Conservation (phyloP, 2,113 vertebrate species). For the Cyprinus carpio region DNA sequence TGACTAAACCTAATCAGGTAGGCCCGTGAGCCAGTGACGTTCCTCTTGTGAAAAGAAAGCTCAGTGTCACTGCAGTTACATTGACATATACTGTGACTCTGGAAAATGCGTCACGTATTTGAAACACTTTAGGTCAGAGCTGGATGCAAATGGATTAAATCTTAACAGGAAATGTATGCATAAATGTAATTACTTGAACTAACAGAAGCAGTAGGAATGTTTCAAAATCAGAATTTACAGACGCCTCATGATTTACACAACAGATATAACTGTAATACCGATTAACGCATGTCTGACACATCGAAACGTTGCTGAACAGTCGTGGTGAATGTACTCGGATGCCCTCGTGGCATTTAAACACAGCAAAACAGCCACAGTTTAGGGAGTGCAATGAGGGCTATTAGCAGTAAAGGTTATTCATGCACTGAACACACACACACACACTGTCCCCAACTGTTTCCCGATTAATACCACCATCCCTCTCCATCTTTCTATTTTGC, state of each 20-base stretch:
- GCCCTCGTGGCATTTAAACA: constrained; percentile 32
- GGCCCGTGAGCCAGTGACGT: constrained; percentile 38
- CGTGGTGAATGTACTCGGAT: constrained; percentile 10
- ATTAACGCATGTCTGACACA: neutral
- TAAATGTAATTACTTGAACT: neutral
- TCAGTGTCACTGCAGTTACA: constrained; percentile 24
- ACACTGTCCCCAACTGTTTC: constrained; percentile 61
- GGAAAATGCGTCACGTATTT: constrained; percentile 13
- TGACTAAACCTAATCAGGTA: constrained; percentile 51
- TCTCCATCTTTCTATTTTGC: constrained; percentile 77
- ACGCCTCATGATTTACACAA: neutral
- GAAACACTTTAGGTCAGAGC: neutral
- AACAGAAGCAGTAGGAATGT: neutral
- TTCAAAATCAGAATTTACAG: neutral
- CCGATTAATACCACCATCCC: constrained; percentile 68
- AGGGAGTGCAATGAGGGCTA: constrained; percentile 61
- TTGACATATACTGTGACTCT: constrained; percentile 41
- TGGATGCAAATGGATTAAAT: neutral
- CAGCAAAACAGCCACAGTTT: constrained; percentile 58
- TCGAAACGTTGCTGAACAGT: neutral
- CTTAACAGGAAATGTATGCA: constrained; percentile 8
- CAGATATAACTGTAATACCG: neutral
- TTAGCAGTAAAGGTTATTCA: constrained; percentile 73
- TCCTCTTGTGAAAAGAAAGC: neutral
- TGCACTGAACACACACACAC: constrained; percentile 57